phyloP scores from a whole-genome alignment of 2,888 invertebrate species.

The Phortica okadai region DNA sequence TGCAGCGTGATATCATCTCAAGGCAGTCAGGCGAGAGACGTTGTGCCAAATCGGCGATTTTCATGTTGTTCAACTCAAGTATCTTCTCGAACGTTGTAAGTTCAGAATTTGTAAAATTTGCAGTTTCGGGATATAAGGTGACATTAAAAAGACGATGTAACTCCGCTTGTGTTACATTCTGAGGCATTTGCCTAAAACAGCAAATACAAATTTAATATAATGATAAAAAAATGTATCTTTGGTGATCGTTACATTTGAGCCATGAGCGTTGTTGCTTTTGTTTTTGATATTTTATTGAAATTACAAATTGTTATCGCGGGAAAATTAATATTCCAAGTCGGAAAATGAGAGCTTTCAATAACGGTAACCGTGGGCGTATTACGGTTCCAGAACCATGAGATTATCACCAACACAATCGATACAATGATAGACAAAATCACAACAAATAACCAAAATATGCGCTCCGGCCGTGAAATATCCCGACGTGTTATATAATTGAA shows the following conservation, averaged over 20 bases:
- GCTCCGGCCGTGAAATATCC: conserved; percentile 79
- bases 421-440: conserved; percentile 79
- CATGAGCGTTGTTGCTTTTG: conserved; percentile 72
- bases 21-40: conserved; percentile 78
- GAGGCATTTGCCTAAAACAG: conserved; percentile 60
- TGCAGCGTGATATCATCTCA: conserved; percentile 79
- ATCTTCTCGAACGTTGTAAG: conserved; percentile 59
- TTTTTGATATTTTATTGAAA: conserved; percentile 78
- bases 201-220: neutral
- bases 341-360: conserved; percentile 78
- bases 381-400: conserved; percentile 80
- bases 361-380: conserved; percentile 81
- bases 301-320: conserved; percentile 80
- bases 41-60: conserved; percentile 55
- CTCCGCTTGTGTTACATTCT: conserved; percentile 68
- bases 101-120: conserved; percentile 56
- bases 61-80: conserved; percentile 67
- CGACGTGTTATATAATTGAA: conserved; percentile 82
- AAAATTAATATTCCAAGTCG: conserved; percentile 80
- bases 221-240: neutral
- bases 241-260: conserved; percentile 75
- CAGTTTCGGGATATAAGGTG: conserved; percentile 63
- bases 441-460: conserved; percentile 79
- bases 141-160: conserved; percentile 66
- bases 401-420: conserved; percentile 79